phyloP scores from a whole-genome alignment of 2,888 invertebrate species.

The Laothoe populi region DNA sequence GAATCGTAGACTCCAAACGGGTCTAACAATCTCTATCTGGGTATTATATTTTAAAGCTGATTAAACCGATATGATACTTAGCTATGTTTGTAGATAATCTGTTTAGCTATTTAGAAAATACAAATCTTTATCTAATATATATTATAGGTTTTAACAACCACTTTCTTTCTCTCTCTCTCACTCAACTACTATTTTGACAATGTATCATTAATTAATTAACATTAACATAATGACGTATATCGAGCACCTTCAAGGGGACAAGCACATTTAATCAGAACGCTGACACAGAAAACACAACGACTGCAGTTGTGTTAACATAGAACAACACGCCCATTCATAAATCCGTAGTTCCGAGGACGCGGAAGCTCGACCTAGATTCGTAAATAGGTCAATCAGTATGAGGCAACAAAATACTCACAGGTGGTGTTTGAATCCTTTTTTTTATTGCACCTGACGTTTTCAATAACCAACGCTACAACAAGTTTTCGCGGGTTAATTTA shows the following conservation, averaged over 20 bases:
- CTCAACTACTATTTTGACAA: no score
- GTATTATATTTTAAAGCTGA: no score
- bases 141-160: no score
- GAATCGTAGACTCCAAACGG: no score
- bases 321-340: conserved; percentile 70
- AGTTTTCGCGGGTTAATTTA: conserved; percentile 59
- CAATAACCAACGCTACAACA: conserved; percentile 46
- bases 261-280: not conserved
- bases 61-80: no score
- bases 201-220: not conserved
- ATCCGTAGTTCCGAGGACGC: conserved; percentile 70
- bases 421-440: conserved; percentile 72
- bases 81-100: no score
- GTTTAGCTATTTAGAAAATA: no score
- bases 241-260: not conserved
- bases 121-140: no score
- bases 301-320: conserved; percentile 42
- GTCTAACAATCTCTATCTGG: no score
- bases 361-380: conserved; percentile 78
- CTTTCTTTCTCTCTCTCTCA: no score
- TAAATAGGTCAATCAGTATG: conserved; percentile 40
- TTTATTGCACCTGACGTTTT: conserved; percentile 50
- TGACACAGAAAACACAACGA: conserved; percentile 31
- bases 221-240: not conserved
- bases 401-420: conserved; percentile 63